phyloP scores from a whole-genome alignment of 2,113 vertebrate genomes.

The Bubo scandiacus region DNA sequence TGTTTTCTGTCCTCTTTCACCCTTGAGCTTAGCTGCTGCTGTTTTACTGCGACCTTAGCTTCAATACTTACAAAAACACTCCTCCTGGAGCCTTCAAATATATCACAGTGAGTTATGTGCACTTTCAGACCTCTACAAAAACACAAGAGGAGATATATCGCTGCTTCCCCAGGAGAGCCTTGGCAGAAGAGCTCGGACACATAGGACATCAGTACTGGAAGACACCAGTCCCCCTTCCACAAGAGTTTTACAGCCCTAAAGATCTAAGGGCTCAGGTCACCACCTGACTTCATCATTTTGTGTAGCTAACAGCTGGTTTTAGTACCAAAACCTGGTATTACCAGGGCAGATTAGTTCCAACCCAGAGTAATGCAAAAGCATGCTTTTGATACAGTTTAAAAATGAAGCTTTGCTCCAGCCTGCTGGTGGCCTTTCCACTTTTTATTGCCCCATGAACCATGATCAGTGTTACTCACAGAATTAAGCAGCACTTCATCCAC shows the following conservation, averaged over 20 bases:
- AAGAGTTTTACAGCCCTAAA: background rate
- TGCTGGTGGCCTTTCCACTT: background rate
- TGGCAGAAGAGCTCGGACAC: background rate
- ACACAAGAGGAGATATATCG: background rate
- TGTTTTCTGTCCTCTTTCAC: background rate
- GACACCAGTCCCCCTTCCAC: background rate
- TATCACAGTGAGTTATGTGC: background rate
- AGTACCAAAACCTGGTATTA: background rate
- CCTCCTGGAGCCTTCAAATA: background rate
- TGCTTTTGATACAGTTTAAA: background rate
- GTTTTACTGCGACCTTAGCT: background rate
- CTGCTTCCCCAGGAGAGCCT: background rate
- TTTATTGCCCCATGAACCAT: background rate
- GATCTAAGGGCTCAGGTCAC: background rate
- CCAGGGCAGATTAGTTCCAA: background rate
- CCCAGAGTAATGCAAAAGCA: background rate
- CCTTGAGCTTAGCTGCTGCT: background rate
- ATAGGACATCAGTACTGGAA: rapidly evolving
- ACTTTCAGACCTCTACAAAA: background rate
- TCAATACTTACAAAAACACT: background rate
- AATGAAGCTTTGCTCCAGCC: background rate
- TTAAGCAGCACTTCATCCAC: rapidly evolving
- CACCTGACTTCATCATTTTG: rapidly evolving
- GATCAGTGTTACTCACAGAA: rapidly evolving
- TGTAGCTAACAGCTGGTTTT: background rate